A percentile compares a stretch with the other conserved stretches of the same genome.
These are phyloP conservation scores for Cardiocondyla obscurior DNA, from an alignment of 1,140 invertebrate genomes.

Conservation along the genomic window DNA sequence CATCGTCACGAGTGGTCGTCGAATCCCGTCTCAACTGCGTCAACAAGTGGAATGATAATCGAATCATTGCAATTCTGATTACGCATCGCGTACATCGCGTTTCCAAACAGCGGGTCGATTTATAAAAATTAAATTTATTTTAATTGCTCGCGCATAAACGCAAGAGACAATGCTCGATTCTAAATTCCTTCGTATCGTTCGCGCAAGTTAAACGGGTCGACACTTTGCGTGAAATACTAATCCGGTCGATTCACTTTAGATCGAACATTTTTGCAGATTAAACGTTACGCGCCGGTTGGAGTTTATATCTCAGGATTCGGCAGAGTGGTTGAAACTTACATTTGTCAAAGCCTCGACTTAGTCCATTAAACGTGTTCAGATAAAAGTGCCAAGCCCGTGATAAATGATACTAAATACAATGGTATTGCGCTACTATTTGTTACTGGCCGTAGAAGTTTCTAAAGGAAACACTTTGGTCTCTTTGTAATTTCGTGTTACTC, in stretches of 20 bases:
- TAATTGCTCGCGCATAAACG: too few relatives aligned
- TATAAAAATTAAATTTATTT: too few relatives aligned
- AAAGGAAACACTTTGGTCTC: conserved; percentile 18
- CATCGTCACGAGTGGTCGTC: conserved; percentile 35
- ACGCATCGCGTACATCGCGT: not conserved
- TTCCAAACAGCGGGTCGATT: not conserved
- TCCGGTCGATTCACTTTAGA: conserved; percentile 5
- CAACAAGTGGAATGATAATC: not conserved
- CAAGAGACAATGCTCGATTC: too few relatives aligned
- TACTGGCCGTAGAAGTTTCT: conserved; percentile 5
- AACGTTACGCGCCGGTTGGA: conserved; percentile 27
- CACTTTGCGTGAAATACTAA: not conserved
- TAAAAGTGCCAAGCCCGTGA: conserved; percentile 42
- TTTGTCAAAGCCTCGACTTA: conserved; percentile 49
- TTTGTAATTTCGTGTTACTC: conserved; percentile 37
- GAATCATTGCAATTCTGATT: not conserved
- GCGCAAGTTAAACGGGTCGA: not conserved
- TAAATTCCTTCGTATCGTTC: not conserved
- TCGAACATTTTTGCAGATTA: conserved; percentile 41
- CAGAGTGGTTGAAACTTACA: conserved; percentile 31
- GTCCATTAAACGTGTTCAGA: conserved; percentile 45
- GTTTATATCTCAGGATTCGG: not conserved
- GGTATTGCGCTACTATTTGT: conserved; percentile 29
- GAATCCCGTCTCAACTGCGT: not conserved
- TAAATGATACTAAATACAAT: conserved; percentile 50